A percentile compares a stretch with the other conserved stretches of the same genome.
These are phyloP conservation scores for Strix aluco DNA, from an alignment of 2,113 vertebrate species.

Conservation along the genomic window DNA sequence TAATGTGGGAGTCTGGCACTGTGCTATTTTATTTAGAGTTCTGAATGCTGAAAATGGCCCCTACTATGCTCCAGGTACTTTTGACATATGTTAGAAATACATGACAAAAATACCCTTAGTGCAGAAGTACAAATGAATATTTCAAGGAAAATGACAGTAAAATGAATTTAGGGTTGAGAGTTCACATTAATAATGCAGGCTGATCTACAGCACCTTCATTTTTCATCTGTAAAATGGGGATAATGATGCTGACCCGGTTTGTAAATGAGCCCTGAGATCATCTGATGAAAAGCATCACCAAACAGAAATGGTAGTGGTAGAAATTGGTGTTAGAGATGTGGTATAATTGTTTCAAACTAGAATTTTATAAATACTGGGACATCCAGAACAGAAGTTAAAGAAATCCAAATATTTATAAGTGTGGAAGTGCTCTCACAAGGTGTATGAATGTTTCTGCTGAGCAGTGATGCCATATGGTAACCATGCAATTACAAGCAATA, in stretches of 20 bases:
- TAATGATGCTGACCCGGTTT: conserved; percentile 43
- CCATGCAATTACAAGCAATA: background rate
- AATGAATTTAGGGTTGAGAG: conserved; percentile 58
- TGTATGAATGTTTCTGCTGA: background rate
- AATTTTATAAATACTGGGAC: background rate
- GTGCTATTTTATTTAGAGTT: background rate
- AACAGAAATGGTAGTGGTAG: background rate
- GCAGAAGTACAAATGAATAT: conserved; percentile 58
- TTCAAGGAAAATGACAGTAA: conserved; percentile 57
- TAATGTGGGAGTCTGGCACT: background rate
- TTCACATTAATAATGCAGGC: conserved; percentile 61
- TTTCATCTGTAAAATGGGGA: conserved; percentile 54
- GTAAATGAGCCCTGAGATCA: conserved; percentile 44
- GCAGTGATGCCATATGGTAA: background rate
- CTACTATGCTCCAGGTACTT: background rate
- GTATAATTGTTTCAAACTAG: background rate
- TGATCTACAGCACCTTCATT: conserved; percentile 49
- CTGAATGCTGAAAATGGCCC: background rate
- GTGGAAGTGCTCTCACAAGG: background rate
- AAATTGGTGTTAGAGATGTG: background rate
- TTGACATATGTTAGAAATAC: conserved; percentile 31
- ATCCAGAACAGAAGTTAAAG: background rate
- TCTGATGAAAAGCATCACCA: conserved; percentile 3
- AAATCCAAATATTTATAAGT: background rate
- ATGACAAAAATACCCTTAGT: conserved; percentile 34